phyloP scores from a whole-genome alignment of 2,888 invertebrate genomes.

The Allacma fusca region DNA sequence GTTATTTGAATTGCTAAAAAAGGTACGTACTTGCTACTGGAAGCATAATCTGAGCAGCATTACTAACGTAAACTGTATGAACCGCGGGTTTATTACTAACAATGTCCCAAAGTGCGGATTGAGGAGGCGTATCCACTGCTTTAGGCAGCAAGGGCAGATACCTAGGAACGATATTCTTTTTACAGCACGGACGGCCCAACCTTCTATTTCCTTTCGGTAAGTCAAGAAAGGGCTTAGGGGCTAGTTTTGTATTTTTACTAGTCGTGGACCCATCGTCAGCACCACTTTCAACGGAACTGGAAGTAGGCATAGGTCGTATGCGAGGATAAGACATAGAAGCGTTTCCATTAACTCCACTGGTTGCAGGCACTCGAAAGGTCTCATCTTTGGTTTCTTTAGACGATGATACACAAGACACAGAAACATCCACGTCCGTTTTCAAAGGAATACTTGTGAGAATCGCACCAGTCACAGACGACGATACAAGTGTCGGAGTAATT shows the following conservation, averaged over 20 bases:
- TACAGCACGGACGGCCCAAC: slow-evolving; percentile 66
- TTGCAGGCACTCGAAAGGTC: slow-evolving; percentile 32
- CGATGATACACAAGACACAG: not conserved
- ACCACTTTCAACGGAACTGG: not conserved
- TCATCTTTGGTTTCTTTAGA: slow-evolving; percentile 31
- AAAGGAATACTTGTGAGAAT: slow-evolving; percentile 26
- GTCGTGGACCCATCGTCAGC: not conserved
- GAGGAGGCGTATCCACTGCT: slow-evolving; percentile 29
- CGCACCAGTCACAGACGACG: slow-evolving; percentile 36
- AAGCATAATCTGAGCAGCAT: slow-evolving; percentile 37
- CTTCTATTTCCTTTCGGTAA: slow-evolving; percentile 62
- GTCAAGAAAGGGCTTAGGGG: slow-evolving; percentile 59
- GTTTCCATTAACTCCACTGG: not conserved
- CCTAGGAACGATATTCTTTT: slow-evolving; percentile 78
- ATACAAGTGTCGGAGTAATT: slow-evolving; percentile 40
- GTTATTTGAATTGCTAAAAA: not conserved
- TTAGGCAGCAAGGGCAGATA: slow-evolving; percentile 71
- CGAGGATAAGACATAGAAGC: slow-evolving; percentile 10
- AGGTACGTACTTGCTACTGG: slow-evolving; percentile 38
- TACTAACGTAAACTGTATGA: slow-evolving; percentile 34
- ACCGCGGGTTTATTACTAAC: slow-evolving; percentile 32
- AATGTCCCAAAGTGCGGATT: slow-evolving; percentile 37
- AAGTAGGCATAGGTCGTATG: slow-evolving; percentile 20
- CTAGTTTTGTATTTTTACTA: slow-evolving; percentile 40
- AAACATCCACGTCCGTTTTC: slow-evolving; percentile 7